Evolutionary conservation across 2,888 invertebrate species (phyloP).

Genomic region (Strigamia transsilvanica): DNA sequence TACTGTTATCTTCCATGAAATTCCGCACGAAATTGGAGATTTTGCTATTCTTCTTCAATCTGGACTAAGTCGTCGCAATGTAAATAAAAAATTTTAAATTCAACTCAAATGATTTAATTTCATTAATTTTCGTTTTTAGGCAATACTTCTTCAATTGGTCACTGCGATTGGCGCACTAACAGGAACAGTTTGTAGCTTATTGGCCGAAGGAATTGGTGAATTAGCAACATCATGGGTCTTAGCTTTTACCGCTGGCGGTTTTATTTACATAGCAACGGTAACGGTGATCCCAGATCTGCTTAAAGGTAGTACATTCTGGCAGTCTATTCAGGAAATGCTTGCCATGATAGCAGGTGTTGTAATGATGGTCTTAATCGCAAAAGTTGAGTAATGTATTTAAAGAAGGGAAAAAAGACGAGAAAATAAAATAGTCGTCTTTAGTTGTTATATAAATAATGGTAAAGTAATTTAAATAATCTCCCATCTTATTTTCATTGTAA

Average conservation of each 20-base stretch:
- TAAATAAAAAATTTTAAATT: not conserved
- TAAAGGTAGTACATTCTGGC: slow-evolving; percentile 83
- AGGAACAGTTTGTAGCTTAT: slow-evolving; percentile 88
- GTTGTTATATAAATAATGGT: too few relatives aligned
- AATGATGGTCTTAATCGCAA: slow-evolving; percentile 94
- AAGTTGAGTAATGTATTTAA: not conserved
- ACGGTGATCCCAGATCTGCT: slow-evolving; percentile 97
- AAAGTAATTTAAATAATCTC: too few relatives aligned
- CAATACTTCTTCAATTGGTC: slow-evolving; percentile 90
- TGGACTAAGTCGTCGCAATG: slow-evolving; percentile 75
- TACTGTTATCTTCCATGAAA: slow-evolving; percentile 94
- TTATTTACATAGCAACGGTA: slow-evolving; percentile 99
- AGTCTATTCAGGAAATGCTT: slow-evolving; percentile 88
- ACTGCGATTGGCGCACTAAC: slow-evolving; percentile 95
- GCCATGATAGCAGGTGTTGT: slow-evolving; percentile 89
- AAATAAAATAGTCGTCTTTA: too few relatives aligned
- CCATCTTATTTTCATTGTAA: too few relatives aligned
- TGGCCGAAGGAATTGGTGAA: slow-evolving; percentile 76
- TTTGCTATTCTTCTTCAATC: slow-evolving; percentile 98
- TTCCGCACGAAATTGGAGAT: slow-evolving; percentile 98
- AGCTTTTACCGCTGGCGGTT: slow-evolving; percentile 99
- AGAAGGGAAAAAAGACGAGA: too few relatives aligned
- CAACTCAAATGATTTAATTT: not conserved
- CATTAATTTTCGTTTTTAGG: slow-evolving; percentile 67
- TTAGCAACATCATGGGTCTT: slow-evolving; percentile 86